Percentiles rank a stretch among this genome's conserved stretches.
phyloP scores from a whole-genome alignment of 2,888 invertebrate species.

The Spodoptera exigua region DNA sequence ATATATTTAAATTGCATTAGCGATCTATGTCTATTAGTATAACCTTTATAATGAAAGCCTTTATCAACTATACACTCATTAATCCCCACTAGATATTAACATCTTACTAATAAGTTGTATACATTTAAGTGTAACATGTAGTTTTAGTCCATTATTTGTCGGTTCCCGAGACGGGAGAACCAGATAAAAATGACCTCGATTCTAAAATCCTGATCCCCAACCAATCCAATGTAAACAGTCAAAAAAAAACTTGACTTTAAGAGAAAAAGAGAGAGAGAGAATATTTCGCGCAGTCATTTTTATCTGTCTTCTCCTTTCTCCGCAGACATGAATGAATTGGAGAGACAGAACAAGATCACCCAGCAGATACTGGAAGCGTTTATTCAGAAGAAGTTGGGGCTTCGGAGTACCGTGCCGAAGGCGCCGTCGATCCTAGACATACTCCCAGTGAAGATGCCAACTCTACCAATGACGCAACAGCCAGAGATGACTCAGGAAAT shows the following conservation, averaged over 20 bases:
- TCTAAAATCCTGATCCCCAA: conserved; percentile 51
- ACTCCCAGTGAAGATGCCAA: conserved; percentile 84
- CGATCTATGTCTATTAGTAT: no score
- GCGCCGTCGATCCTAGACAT: conserved; percentile 91
- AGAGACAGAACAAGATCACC: conserved; percentile 93
- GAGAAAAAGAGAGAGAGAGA: conserved; percentile 13
- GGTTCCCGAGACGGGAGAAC: conserved; percentile 75
- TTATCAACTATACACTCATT: no score
- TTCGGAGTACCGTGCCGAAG: conserved; percentile 83
- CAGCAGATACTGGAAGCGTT: conserved; percentile 93
- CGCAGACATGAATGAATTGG: conserved; percentile 90
- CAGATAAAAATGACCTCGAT: conserved; percentile 88
- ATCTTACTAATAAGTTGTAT: conserved; percentile 6
- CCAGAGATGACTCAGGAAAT: conserved; percentile 51
- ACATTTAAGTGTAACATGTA: conserved; percentile 13
- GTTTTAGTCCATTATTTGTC: conserved; percentile 34
- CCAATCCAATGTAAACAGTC: conserved; percentile 44
- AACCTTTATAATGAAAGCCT: no score
- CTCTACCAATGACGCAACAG: conserved; percentile 31
- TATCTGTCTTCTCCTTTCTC: conserved; percentile 86
- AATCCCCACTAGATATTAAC: not conserved
- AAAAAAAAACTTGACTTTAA: conserved; percentile 24
- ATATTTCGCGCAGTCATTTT: conserved; percentile 82
- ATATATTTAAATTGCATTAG: no score
- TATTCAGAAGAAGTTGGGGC: conserved; percentile 91